These are phyloP conservation scores for Xanthia togata DNA, from an alignment of 2,888 invertebrate genomes.

Conservation along the genomic window DNA sequence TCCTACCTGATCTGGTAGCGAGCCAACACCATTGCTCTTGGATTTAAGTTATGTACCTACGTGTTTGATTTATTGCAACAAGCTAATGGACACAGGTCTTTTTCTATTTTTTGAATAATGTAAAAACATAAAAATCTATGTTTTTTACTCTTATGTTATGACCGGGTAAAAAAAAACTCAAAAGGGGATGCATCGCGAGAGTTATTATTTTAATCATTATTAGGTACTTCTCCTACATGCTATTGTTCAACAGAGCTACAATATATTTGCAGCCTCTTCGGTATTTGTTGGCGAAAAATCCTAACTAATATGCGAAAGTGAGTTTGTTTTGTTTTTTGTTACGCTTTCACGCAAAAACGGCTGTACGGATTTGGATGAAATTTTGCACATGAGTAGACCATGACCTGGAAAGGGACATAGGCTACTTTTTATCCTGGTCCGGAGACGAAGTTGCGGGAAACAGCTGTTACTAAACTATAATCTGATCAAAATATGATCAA, in stretches of 20 bases:
- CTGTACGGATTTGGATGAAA: no score
- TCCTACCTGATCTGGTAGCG: conserved; percentile 21
- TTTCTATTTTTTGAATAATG: neutral
- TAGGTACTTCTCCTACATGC: neutral
- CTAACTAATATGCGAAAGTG: no score
- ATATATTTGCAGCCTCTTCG: neutral
- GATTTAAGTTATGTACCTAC: neutral
- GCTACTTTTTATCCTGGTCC: no score
- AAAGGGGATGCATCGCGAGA: neutral
- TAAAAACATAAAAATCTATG: no score
- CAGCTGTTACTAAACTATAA: no score
- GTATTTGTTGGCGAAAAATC: neutral
- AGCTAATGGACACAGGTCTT: neutral
- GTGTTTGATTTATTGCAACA: conserved; percentile 21
- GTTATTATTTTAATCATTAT: neutral
- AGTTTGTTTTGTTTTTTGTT: no score
- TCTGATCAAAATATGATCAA: neutral
- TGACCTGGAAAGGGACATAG: no score
- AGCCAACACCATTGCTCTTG: conserved; percentile 20
- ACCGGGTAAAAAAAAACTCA: no score
- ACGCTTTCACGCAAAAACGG: no score
- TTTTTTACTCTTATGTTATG: no score
- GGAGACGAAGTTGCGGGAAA: no score
- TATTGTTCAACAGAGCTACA: neutral
- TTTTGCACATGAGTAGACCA: no score